Evolutionary conservation across 2,797 vertebrate species (phyloP), one percentile per base, ranked within the genome.

Genomic region (Schizopygopsis malacanthus): DNA sequence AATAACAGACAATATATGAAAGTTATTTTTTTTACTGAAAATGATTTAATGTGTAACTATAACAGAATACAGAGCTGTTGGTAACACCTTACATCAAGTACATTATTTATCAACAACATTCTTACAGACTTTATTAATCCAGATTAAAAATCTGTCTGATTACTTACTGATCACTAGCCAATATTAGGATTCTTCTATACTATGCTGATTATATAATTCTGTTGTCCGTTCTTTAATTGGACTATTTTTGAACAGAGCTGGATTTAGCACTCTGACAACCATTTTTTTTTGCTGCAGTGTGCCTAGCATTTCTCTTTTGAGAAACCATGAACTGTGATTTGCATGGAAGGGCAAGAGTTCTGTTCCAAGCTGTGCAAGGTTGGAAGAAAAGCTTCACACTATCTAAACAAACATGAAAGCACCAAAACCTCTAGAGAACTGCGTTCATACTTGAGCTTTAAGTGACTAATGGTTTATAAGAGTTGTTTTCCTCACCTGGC

Each of bases 401-500:
- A 9, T 67, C 16, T 67, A 37, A 67, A 39, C 65, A 67, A 67
- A 67, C 33, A 67, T 67, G 3, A 67, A 67, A 67, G 65, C 33
- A 67, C 65, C 33, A 37, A 39, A 67, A 67, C 65, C 33, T 67
- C 33, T 10, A 37, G 65, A 67, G 16, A 37, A 39, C 65, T 39
- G 33, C 7, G 28, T 28, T 9, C 13, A 52, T 28, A 39, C n/a
- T 67, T 18, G 15, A 67, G 63, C 11, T 72, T 69, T 6, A 25
- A 39, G n/a, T 73, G 18, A 25, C 63, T 63, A 65, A 61, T 47
- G 28, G 50, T 54, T 1, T 78, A 9, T n/a, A 33, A 72, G n/a
- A 28, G 18, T 25, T 8, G 25, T 70, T 78, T 41, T 33, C 4
- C 96, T 93, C 92, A 98, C 98, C 96, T 96, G 96, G 92, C 97